A percentile compares a stretch with the other conserved stretches of the same genome.
These are phyloP conservation scores for Percopsis omiscomaycus DNA, from an alignment of 2,797 vertebrate genomes.

Conservation along the genomic window DNA sequence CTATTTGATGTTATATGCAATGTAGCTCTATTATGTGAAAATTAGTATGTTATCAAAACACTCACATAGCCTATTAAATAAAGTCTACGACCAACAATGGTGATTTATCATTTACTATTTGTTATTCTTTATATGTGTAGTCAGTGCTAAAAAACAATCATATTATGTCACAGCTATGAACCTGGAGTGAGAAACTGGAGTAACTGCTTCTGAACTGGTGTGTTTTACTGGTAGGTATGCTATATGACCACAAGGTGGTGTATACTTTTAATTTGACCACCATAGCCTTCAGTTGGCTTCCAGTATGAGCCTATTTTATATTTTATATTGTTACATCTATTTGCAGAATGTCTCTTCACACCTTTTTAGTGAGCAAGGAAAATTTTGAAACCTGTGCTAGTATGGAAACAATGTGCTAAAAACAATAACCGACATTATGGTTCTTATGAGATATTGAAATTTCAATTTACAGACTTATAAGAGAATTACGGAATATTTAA, in stretches of 20 bases:
- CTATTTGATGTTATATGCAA: constrained; percentile 80
- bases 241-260: constrained; percentile 69
- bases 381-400: too few relatives aligned
- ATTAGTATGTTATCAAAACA: constrained; percentile 74
- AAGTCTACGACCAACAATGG: constrained; percentile 69
- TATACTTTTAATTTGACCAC: constrained; percentile 26
- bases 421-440: too few relatives aligned
- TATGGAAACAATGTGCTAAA: too few relatives aligned
- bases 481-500: too few relatives aligned
- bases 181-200: background rate
- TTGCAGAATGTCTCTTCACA: constrained; percentile 1
- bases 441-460: too few relatives aligned
- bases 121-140: background rate
- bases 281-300: constrained; percentile 3
- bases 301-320: constrained; percentile 17
- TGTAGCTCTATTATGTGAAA: constrained; percentile 78
- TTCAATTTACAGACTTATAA: too few relatives aligned
- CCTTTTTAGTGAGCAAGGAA: background rate
- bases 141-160: too few relatives aligned
- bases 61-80: constrained; percentile 74
- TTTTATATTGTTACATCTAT: constrained; percentile 14
- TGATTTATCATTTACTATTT: background rate
- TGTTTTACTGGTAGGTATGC: too few relatives aligned
- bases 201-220: too few relatives aligned
- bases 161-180: background rate